Evolutionary conservation across 2,113 vertebrate species (phyloP).

Genomic region (Pogona vitticeps): DNA sequence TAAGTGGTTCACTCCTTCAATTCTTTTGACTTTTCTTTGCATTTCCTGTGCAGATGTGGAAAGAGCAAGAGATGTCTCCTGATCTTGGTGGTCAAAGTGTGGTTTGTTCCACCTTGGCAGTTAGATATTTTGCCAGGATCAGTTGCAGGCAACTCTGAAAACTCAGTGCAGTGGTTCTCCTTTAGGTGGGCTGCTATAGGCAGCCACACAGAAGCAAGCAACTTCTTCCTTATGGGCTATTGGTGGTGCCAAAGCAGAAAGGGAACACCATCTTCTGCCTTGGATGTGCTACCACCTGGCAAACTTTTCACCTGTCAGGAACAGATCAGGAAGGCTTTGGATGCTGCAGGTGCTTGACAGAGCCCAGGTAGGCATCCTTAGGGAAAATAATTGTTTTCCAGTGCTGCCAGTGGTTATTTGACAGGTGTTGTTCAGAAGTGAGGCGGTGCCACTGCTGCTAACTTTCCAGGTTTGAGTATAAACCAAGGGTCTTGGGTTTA

Average conservation of each 20-base stretch:
- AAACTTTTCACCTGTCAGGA: not conserved
- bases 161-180: not conserved
- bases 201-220: not conserved
- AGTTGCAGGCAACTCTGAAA: not conserved
- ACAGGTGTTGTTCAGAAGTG: not conserved
- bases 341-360: not conserved
- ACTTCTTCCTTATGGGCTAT: too few relatives aligned
- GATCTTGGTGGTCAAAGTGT: accelerated
- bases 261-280: not conserved
- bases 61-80: not conserved
- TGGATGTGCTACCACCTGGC: not conserved
- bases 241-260: accelerated
- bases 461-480: not conserved
- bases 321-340: not conserved
- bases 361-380: not conserved
- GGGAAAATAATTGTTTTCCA: not conserved
- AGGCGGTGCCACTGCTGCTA: not conserved
- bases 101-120: not conserved
- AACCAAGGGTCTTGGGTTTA: not conserved
- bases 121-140: not conserved
- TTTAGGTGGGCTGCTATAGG: not conserved
- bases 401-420: too few relatives aligned
- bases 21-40: too few relatives aligned
- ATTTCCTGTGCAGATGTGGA: not conserved
- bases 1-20: too few relatives aligned